Conservation (phyloP, 2,888 invertebrate genomes). For the Cataglyphis cursor region DNA sequence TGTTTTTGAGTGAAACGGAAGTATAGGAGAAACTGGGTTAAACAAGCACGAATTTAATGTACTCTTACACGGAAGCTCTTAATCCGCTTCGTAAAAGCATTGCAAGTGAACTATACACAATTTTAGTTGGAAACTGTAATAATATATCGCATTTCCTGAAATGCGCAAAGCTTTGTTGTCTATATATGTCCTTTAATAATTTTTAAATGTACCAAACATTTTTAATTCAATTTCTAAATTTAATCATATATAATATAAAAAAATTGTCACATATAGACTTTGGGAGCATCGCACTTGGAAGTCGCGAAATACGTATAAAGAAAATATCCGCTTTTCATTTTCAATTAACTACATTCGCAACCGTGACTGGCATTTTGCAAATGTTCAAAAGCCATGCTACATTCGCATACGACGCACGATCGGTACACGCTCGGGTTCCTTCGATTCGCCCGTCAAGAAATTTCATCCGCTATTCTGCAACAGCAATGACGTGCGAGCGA, state of each 20-base stretch:
- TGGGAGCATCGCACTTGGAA: background rate
- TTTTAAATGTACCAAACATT: constrained; percentile 12
- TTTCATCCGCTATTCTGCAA: constrained; percentile 32
- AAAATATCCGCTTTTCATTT: constrained; percentile 46
- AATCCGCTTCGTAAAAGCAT: constrained; percentile 57
- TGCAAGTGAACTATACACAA: constrained; percentile 10
- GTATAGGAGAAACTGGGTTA: constrained; percentile 64
- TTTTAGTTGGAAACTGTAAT: constrained; percentile 6
- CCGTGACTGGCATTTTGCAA: constrained; percentile 46
- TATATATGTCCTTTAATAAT: background rate
- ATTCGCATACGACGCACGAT: constrained; percentile 52
- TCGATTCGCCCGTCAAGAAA: constrained; percentile 56
- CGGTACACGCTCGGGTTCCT: constrained; percentile 26
- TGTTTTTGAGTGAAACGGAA: constrained; percentile 42
- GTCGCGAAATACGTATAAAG: constrained; percentile 8
- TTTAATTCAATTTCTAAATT: constrained; percentile 23
- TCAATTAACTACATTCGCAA: constrained; percentile 43
- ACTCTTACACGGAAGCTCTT: constrained; percentile 63
- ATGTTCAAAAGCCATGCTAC: constrained; percentile 37
- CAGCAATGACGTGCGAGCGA: constrained; percentile 19
- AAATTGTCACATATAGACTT: background rate
- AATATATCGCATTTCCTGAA: constrained; percentile 16
- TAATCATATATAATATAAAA: background rate
- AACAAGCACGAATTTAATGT: constrained; percentile 69
- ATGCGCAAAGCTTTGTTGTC: constrained; percentile 1